Conservation (phyloP, 1,140 invertebrate genomes). For the Tetramorium parvispinum region DNA sequence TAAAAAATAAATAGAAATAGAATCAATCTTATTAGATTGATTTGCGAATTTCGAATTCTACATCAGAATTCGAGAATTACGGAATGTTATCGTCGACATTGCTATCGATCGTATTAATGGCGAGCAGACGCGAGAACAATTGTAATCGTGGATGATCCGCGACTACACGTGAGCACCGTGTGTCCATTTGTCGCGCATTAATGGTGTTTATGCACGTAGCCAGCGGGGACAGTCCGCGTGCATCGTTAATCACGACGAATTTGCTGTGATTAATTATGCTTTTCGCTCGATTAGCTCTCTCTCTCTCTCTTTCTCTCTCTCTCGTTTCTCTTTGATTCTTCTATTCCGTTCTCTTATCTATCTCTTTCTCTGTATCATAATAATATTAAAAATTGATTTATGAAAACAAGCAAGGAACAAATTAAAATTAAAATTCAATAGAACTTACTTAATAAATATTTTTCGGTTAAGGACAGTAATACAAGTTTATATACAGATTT, state of each 20-base stretch:
- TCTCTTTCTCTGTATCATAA: constrained; percentile 28
- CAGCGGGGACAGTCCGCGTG: constrained; percentile 58
- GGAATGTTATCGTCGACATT: not conserved
- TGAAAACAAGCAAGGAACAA: not conserved
- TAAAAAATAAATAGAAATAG: not conserved
- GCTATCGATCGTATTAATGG: constrained; percentile 45
- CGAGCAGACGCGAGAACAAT: constrained; percentile 47
- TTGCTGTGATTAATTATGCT: constrained; percentile 81
- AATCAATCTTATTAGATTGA: not conserved
- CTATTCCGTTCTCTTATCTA: not conserved
- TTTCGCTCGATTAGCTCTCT: constrained; percentile 79
- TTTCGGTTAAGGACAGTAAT: not conserved
- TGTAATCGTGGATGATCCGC: constrained; percentile 57
- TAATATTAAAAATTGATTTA: not conserved
- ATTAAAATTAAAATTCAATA: constrained; percentile 10
- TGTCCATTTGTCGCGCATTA: constrained; percentile 74
- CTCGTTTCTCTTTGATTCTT: not conserved
- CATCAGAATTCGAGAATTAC: not conserved
- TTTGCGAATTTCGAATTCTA: not conserved
- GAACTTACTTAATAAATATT: constrained; percentile 2
- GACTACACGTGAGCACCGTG: constrained; percentile 26
- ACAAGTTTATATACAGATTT: not conserved
- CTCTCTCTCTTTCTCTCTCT: no score
- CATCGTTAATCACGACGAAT: constrained; percentile 81
- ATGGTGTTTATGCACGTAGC: constrained; percentile 73